Base-by-base conservation (phyloP, 1,140 invertebrate genomes). In the Phymastichus coffea region DNA sequence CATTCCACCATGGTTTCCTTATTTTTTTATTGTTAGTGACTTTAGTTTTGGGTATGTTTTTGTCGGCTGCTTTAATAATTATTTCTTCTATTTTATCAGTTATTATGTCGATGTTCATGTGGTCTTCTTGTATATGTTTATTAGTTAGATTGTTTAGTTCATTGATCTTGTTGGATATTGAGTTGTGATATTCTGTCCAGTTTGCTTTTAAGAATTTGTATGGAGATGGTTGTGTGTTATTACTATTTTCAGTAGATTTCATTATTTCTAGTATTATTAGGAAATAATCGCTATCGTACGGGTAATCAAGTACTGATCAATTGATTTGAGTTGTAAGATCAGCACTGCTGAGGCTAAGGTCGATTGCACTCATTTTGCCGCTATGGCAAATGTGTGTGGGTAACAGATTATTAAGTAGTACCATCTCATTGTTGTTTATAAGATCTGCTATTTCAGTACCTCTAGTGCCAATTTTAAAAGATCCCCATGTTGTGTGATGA, bases 371-470 rank as follows among this genome's bases (percentile, higher is more conserved):
- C n/a, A n/a, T n/a, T n/a, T n/a, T n/a, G n/a, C n/a, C n/a, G n/a
- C n/a, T n/a, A n/a, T n/a, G n/a, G n/a, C n/a, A n/a, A n/a, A n/a
- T n/a, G n/a, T n/a, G n/a, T n/a, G n/a, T n/a, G n/a, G n/a, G n/a
- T n/a, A n/a, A n/a, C n/a, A n/a, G n/a, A n/a, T n/a, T n/a, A n/a
- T n/a, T n/a, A n/a, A n/a, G n/a, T n/a, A n/a, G n/a, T n/a, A n/a
- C n/a, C n/a, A n/a, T 67, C 46, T 67, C 71, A 76, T 37, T 72
- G 63, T 43, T 63, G 17, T 77, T 77, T 15, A 74, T 58, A 44
- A 77, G 35, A 1, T 69, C 53, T 15, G 62, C 67, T 33, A 72
- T 57, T 26, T 54, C 66, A 61, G 61, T 63, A 41, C 69, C 69
- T 61, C 70, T 59, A 7, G 10, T 14, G 40, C 72, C 66, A 25